A percentile compares a stretch with the other conserved stretches of the same genome.
Conservation (phyloP, 1,140 invertebrate genomes). For the Colletes latitarsis region DNA sequence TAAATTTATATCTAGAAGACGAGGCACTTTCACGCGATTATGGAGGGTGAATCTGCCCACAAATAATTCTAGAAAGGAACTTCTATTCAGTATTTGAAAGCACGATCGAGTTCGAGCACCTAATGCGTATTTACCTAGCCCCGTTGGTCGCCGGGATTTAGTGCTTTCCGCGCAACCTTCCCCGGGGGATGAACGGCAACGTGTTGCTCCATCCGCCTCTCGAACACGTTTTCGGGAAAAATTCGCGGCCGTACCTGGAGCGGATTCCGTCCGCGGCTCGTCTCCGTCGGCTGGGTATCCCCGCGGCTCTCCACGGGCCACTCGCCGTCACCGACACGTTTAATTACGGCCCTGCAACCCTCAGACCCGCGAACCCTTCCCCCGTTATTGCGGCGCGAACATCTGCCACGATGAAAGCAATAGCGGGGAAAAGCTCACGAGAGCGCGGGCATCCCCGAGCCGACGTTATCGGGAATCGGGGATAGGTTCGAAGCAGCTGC, state of each 20-base stretch:
- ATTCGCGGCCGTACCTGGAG: constrained; percentile 8
- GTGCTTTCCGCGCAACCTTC: constrained; percentile 23
- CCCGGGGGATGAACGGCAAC: constrained; percentile 48
- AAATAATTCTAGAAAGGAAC: too few relatives aligned
- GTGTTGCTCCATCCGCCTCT: constrained; percentile 49
- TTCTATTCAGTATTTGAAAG: too few relatives aligned
- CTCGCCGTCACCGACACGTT: constrained; percentile 50
- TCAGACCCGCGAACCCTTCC: constrained; percentile 11
- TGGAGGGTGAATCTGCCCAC: too few relatives aligned
- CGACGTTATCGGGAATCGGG: constrained; percentile 55
- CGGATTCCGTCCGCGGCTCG: constrained; percentile 3
- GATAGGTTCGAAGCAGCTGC: constrained; percentile 41
- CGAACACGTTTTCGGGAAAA: constrained; percentile 52
- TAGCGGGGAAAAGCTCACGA: constrained; percentile 38
- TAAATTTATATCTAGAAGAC: too few relatives aligned
- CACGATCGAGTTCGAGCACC: constrained; percentile 33
- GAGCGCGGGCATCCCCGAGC: neutral
- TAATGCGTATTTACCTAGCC: constrained; percentile 41
- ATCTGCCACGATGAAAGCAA: constrained; percentile 57
- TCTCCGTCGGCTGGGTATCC: constrained; percentile 1
- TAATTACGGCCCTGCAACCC: constrained; percentile 51
- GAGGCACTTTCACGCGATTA: too few relatives aligned
- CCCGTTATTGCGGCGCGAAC: constrained; percentile 47
- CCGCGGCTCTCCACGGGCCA: constrained; percentile 9
- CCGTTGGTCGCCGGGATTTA: constrained; percentile 20